Percentiles rank a stretch among this genome's conserved stretches.
phyloP scores from a whole-genome alignment of 1,140 invertebrate genomes.

The Pogonus chalceus region DNA sequence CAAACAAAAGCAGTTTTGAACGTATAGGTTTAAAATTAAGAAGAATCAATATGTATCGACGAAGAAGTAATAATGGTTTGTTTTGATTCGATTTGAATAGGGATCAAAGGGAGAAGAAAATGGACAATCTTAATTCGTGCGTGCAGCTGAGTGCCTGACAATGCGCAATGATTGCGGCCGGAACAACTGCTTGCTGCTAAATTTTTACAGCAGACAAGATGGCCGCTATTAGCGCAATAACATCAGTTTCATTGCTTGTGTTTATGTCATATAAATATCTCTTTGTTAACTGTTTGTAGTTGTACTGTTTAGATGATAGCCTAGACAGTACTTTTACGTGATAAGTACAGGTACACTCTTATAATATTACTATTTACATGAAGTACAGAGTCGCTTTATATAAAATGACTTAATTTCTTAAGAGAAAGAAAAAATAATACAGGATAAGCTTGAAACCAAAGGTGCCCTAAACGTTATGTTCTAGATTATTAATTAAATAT shows the following conservation, averaged over 20 bases:
- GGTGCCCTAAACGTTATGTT: slow-evolving; percentile 39
- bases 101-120: slow-evolving; percentile 60
- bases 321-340: slow-evolving; percentile 26
- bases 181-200: background rate
- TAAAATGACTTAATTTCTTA: slow-evolving; percentile 17
- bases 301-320: slow-evolving; percentile 23
- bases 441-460: slow-evolving; percentile 37
- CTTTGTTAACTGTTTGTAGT: slow-evolving; percentile 29
- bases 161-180: slow-evolving; percentile 26
- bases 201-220: background rate
- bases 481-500: slow-evolving; percentile 25
- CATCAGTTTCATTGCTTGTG: background rate
- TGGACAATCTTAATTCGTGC: slow-evolving; percentile 51
- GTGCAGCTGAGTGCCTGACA: slow-evolving; percentile 35
- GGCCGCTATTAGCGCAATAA: background rate
- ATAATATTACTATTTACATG: slow-evolving; percentile 7
- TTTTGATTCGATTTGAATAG: slow-evolving; percentile 33
- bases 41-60: slow-evolving; percentile 2
- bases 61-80: slow-evolving; percentile 10
- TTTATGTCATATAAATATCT: slow-evolving; percentile 11
- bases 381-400: slow-evolving; percentile 7
- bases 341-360: slow-evolving; percentile 23
- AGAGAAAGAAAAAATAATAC: slow-evolving; percentile 15
- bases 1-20: too few species aligned
- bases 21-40: too few species aligned